Base-by-base conservation (phyloP, 2,797 vertebrate genomes). In the Acanthurus leucopareius region DNA sequence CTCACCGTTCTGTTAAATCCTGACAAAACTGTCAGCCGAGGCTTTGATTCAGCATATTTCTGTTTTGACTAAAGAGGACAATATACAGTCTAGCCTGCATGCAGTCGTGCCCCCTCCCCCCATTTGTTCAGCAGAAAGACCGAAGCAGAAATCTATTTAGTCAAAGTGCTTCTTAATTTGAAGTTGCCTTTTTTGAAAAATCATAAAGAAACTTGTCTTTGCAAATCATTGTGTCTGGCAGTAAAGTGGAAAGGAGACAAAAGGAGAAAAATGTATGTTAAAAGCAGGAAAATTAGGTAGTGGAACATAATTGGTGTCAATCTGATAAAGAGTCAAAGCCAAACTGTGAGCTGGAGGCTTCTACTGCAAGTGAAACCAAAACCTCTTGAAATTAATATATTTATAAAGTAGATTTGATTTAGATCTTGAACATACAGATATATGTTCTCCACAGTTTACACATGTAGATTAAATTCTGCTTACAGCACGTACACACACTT, bases 361-460 rank as follows among this genome's bases (percentile, higher is more conserved):
- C 25, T 25, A 38, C 22, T 32, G 6, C 16, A 69, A 57, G 44
- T 60, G 5, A 13, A 17, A 32, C 20, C 17, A 47, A 48, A 47
- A 45, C 7, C 25, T 14, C 47, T 57, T 32, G 53, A 13, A 25
- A 69, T n/a, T 35, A 2, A 32, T 20, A 7, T 14, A 7, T 57
- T 32, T 20, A 25, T 25, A 25, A 25, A 25, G 25, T 25, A 54
- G 38, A 20, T 14, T 20, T 38, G 13, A 22, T 69, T 19, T 40
- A 58, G 22, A 66, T 45, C 54, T 61, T 49, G 28, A 66, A 66
- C 56, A 56, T 48, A 45, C 53, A 52, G 14, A 68, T 48, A 40
- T 47, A 35, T 5, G 60, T 7, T 13, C 15, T 25, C 25, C 25
- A 25, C 25, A 25, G 25, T 25, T 25, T 25, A 25, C 3, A 25